Evolutionary conservation across 2,797 vertebrate genomes (phyloP).

Genomic region (Pelochelys cantorii): DNA sequence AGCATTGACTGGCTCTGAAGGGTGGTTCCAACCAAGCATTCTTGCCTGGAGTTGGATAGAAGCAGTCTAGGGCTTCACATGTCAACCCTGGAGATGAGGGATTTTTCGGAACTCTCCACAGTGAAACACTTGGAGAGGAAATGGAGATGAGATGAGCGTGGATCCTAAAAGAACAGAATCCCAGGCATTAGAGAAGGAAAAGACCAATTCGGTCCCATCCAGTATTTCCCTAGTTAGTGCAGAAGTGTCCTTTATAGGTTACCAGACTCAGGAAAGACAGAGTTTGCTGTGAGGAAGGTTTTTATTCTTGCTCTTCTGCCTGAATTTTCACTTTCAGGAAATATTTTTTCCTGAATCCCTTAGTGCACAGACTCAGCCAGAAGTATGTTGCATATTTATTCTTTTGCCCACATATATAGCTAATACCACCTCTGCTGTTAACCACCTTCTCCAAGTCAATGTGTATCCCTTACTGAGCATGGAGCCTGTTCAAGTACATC

Average conservation of each 20-base stretch:
- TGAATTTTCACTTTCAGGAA: background rate
- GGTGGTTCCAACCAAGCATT: background rate
- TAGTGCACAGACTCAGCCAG: background rate
- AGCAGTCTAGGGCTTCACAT: background rate
- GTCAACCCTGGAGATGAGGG: rapidly evolving
- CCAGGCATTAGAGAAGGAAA: background rate
- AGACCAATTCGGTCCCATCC: background rate
- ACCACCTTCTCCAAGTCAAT: background rate
- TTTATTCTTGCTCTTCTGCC: background rate
- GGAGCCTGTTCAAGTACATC: background rate
- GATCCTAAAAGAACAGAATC: background rate
- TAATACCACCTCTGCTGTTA: background rate
- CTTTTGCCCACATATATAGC: background rate
- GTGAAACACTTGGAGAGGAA: background rate
- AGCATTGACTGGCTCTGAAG: rapidly evolving
- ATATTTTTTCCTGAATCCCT: background rate
- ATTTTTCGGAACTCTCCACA: background rate
- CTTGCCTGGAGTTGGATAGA: background rate
- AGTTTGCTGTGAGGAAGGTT: background rate
- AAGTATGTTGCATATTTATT: background rate
- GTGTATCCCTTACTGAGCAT: background rate
- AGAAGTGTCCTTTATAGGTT: background rate
- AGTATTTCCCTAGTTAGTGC: background rate
- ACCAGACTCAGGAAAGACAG: background rate
- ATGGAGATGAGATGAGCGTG: background rate